Evolutionary conservation across 2,113 vertebrate genomes (phyloP).

Genomic region (Crotalus horridus): DNA sequence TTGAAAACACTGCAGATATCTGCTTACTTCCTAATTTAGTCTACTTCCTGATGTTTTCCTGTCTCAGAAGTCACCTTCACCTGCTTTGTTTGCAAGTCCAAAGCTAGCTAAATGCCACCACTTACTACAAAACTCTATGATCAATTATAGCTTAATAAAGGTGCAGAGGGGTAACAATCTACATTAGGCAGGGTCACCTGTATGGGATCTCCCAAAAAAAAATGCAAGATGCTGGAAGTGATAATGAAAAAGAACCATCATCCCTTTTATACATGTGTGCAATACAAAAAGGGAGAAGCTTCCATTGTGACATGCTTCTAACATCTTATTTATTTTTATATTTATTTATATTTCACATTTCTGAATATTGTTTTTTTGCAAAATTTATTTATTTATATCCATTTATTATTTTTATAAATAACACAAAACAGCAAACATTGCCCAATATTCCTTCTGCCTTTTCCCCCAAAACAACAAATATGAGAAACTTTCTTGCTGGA

Average conservation of each 20-base stretch:
- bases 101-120: background rate
- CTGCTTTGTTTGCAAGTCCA: background rate
- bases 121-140: background rate
- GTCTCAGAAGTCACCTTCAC: background rate
- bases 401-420: background rate
- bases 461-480: background rate
- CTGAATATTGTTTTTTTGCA: background rate
- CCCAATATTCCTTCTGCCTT: background rate
- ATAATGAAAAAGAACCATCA: background rate
- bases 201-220: too few species aligned
- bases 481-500: background rate
- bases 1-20: background rate
- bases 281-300: background rate
- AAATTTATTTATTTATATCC: background rate
- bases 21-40: background rate
- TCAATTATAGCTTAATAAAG: background rate
- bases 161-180: background rate
- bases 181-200: too few species aligned
- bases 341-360: background rate
- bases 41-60: background rate
- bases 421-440: background rate
- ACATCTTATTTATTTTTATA: background rate
- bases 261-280: background rate
- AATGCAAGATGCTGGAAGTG: background rate
- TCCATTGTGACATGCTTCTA: background rate